Evolutionary conservation across 2,888 invertebrate genomes (phyloP).

Genomic region (Pyrochroa serraticornis): DNA sequence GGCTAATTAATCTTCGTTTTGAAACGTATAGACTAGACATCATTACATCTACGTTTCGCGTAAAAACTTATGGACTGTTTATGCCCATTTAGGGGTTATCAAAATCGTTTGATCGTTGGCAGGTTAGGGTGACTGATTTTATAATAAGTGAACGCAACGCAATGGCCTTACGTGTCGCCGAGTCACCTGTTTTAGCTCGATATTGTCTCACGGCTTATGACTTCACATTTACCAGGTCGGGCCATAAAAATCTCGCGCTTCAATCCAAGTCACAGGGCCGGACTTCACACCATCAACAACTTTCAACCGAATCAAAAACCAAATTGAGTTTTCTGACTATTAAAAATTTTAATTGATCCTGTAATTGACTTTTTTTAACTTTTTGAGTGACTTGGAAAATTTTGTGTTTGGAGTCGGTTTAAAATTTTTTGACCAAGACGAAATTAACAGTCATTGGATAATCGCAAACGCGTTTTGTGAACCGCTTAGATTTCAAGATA

Average conservation of each 20-base stretch:
- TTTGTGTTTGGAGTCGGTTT: no score
- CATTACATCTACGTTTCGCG: no score
- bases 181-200: conserved; percentile 53
- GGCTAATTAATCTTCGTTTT: no score
- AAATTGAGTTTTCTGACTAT: no score
- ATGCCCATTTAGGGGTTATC: conserved; percentile 5
- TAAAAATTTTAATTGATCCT: no score
- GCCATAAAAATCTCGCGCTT: conserved; percentile 15
- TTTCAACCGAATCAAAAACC: no score
- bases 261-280: not conserved
- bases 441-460: not conserved
- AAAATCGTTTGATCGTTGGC: conserved; percentile 38
- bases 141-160: conserved; percentile 43
- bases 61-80: no score
- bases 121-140: conserved; percentile 42
- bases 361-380: no score
- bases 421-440: not conserved
- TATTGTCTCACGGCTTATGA: conserved; percentile 56
- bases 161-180: conserved; percentile 49
- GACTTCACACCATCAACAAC: not conserved
- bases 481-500: not conserved
- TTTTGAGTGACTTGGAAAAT: no score
- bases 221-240: conserved; percentile 38
- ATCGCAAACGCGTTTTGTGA: conserved; percentile 7
- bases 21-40: no score